Evolutionary conservation across 2,797 vertebrate genomes (phyloP).

Genomic region (Stomatorhinus walkeri): DNA sequence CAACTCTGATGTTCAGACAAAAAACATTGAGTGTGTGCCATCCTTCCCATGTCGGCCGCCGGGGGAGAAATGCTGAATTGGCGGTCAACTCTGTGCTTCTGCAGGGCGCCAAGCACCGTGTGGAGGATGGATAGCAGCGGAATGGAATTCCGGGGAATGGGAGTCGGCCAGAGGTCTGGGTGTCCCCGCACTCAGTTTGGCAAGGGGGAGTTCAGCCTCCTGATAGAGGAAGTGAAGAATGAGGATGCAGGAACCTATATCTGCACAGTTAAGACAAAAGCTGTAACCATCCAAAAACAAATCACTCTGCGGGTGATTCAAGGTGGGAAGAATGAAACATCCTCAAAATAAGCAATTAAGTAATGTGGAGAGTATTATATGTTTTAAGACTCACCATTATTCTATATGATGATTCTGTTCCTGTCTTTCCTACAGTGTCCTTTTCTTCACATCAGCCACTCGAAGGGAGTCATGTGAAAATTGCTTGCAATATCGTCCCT

Average conservation of each 20-base stretch:
- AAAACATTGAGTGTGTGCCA: neutral
- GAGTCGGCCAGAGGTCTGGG: neutral
- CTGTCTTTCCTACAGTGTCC: constrained; percentile 43
- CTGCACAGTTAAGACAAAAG: constrained; percentile 36
- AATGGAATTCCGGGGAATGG: constrained; percentile 49
- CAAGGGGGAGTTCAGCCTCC: constrained; percentile 48
- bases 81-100: neutral
- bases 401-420: neutral
- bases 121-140: constrained; percentile 57
- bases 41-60: neutral
- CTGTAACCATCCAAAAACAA: rapidly evolving
- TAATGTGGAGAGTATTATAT: neutral
- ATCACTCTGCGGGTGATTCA: constrained; percentile 52
- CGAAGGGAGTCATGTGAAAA: constrained; percentile 22
- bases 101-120: constrained; percentile 45
- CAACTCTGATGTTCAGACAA: neutral
- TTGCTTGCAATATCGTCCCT: constrained; percentile 48
- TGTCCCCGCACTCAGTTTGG: constrained; percentile 42
- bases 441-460: constrained; percentile 33
- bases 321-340: constrained; percentile 41
- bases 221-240: constrained; percentile 40
- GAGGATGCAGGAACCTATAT: constrained; percentile 52
- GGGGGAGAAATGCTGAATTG: neutral
- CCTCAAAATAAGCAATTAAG: neutral
- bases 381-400: neutral